These are phyloP conservation scores for Nixonia krombeini DNA, from an alignment of 1,140 invertebrate genomes.

Conservation along the genomic window DNA sequence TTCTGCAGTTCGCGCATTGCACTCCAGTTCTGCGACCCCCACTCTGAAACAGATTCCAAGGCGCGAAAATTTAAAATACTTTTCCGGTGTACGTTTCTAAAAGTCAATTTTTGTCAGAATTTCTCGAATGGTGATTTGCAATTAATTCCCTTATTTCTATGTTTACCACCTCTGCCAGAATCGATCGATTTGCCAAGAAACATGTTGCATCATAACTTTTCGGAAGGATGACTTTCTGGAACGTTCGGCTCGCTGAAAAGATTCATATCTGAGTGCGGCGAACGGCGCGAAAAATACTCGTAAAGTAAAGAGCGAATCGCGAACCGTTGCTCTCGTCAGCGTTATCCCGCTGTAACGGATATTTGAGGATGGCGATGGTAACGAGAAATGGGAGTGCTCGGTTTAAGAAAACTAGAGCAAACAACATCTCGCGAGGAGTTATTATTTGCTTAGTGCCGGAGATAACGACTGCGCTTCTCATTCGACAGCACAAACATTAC, in stretches of 20 bases:
- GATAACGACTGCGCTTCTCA: slow-evolving; percentile 62
- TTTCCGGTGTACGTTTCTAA: neutral
- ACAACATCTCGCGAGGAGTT: slow-evolving; percentile 59
- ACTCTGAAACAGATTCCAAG: slow-evolving; percentile 70
- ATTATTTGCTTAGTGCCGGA: slow-evolving; percentile 64
- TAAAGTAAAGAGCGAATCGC: neutral
- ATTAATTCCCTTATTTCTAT: neutral
- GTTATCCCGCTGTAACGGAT: slow-evolving; percentile 33
- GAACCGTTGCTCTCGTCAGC: slow-evolving; percentile 17
- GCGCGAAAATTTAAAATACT: slow-evolving; percentile 3
- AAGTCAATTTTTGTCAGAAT: slow-evolving; percentile 1
- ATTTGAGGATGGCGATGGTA: slow-evolving; percentile 49
- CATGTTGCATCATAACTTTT: too few species aligned
- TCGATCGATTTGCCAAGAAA: too few species aligned
- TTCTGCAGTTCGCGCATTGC: slow-evolving; percentile 90
- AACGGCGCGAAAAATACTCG: neutral
- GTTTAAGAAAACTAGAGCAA: slow-evolving; percentile 68
- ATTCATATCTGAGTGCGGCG: neutral
- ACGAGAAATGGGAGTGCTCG: slow-evolving; percentile 55
- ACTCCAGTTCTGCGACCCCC: slow-evolving; percentile 83
- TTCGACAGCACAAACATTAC: slow-evolving; percentile 65
- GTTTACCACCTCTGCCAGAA: too few species aligned
- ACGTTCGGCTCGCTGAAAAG: too few species aligned
- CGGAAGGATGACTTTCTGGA: too few species aligned
- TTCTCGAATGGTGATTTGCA: neutral